Evolutionary conservation across 2,888 invertebrate genomes (phyloP).

Genomic region (Pachydiplax longipennis): DNA sequence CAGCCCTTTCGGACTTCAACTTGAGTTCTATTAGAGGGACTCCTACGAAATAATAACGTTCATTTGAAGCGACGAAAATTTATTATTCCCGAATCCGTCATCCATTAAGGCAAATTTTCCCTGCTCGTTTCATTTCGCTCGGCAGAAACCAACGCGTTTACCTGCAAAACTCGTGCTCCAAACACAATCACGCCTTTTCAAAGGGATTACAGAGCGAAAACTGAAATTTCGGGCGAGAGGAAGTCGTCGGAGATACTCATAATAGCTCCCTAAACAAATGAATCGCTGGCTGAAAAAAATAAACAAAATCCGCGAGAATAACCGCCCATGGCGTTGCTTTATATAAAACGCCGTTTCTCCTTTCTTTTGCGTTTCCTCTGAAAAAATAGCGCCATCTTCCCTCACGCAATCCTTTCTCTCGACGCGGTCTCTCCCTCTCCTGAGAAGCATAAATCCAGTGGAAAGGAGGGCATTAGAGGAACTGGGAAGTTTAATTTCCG

Average conservation of each 20-base stretch:
- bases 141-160: neutral
- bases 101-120: neutral
- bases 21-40: no score
- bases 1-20: no score
- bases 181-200: neutral
- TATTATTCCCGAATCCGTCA: neutral
- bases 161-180: neutral
- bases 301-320: neutral
- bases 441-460: slow-evolving; percentile 21
- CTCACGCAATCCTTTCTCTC: neutral
- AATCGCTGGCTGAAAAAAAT: neutral
- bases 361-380: neutral
- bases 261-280: neutral
- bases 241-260: neutral
- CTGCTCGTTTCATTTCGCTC: neutral
- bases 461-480: slow-evolving; percentile 7
- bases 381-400: neutral
- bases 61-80: neutral
- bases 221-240: neutral
- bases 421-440: neutral
- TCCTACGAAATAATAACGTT: no score
- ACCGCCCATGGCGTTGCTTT: neutral
- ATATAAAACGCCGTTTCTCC: neutral
- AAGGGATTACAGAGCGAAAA: neutral
- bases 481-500: slow-evolving; percentile 38